These are phyloP conservation scores for Dallia pectoralis DNA, from an alignment of 2,797 vertebrate genomes.

Conservation along the genomic window DNA sequence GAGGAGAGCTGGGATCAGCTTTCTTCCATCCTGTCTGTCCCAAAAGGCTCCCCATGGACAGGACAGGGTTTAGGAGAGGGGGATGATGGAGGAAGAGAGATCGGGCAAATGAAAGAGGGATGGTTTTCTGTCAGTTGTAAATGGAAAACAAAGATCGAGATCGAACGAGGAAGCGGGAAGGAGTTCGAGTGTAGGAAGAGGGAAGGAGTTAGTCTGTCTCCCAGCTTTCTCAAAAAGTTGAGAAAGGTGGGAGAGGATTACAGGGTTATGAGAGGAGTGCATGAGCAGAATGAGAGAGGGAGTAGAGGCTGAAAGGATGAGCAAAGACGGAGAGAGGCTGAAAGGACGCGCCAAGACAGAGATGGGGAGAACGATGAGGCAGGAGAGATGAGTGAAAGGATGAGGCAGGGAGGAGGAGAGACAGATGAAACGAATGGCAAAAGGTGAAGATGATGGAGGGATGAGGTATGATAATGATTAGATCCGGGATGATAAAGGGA, in stretches of 20 bases:
- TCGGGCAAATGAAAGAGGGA: conserved; percentile 7
- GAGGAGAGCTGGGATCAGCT: conserved; percentile 20
- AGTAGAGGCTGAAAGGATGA: neutral
- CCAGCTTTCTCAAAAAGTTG: no score
- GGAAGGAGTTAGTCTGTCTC: neutral
- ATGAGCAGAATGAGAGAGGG: neutral
- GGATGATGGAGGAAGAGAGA: neutral
- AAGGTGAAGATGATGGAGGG: neutral
- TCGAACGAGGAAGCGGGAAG: neutral
- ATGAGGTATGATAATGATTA: conserved; percentile 29
- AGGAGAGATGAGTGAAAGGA: conserved; percentile 15
- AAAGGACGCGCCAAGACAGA: neutral
- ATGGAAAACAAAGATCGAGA: conserved; percentile 9
- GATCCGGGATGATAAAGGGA: conserved; percentile 27
- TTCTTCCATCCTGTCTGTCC: neutral
- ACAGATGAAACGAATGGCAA: neutral
- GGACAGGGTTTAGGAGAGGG: neutral
- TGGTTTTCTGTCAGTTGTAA: conserved; percentile 4
- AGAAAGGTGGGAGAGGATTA: neutral
- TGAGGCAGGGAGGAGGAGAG: neutral
- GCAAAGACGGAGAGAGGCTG: neutral
- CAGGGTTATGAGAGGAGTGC: neutral
- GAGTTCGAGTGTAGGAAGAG: neutral
- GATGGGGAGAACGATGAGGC: conserved; percentile 13
- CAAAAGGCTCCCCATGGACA: conserved; percentile 17